Base-by-base conservation (phyloP, 2,113 vertebrate species). In the Microtus richardsoni region DNA sequence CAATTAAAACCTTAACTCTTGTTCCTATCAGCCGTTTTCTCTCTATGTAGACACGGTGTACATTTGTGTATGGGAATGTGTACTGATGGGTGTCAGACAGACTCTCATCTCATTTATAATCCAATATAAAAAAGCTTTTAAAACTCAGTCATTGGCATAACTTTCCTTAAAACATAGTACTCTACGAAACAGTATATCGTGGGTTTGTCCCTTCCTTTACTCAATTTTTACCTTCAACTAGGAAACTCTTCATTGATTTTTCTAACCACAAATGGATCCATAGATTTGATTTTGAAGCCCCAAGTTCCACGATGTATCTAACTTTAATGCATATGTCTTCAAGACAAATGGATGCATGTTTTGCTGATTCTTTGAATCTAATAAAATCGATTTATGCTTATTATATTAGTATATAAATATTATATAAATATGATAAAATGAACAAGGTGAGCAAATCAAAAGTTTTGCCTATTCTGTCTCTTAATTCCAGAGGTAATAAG, bases 181-280 rank as follows among this genome's bases (percentile, higher is more conserved):
- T 22, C 26, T 88, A 58, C 12, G 58, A 49, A 78, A 44, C 52
- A 44, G 11, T 73, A 9, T 68, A 44, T 79, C 44, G 44, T 79
- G 47, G 77, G 71, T 30, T 79, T 94, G 71, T 47, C 39, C 4
- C 39, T 93, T 79, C 62, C 36, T 39, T 91, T 70, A 54, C 54
- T 60, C 17, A 84, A 79, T 60, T 79, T 93, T 58, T 83, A 79
- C 21, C 78, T 77, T 88, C 79, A 73, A 52, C 28, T 91, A 70
- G 83, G 54, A 96, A 89, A 93, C n/a, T 64, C 39, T n/a, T 41
- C 49, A 96, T 92, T 95, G 96, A 91, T 85, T 78, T 91, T 94
- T 89, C 84, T 60, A 10, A 74, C 83, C 78, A 91, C 71, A 95
- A 84, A 84, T 96, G 54, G 71, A 95, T 93, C 89, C 64, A 91